Percentiles rank a stretch among this genome's conserved stretches.
These are phyloP conservation scores for Leptopilina myrica DNA, from an alignment of 2,888 invertebrate genomes.

Conservation along the genomic window DNA sequence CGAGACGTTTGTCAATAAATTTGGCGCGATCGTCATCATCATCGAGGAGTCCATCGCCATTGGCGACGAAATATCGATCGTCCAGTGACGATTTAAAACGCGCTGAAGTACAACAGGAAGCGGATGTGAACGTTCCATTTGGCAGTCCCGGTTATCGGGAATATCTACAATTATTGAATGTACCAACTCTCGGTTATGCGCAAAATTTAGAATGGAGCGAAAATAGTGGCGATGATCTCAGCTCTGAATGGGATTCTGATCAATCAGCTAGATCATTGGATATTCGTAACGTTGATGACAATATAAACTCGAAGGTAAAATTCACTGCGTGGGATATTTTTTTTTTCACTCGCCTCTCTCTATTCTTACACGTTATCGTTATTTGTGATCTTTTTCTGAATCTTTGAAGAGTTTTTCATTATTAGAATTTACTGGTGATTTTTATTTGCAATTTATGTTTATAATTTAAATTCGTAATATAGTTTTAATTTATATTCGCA, in stretches of 20 bases:
- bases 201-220: conserved; percentile 89
- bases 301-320: conserved; percentile 51
- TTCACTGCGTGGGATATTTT: conserved; percentile 23
- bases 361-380: background rate
- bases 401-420: too few species aligned
- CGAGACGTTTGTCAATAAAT: conserved; percentile 59
- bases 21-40: conserved; percentile 68
- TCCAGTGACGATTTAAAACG: conserved; percentile 39
- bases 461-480: too few species aligned
- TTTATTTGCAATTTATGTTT: too few species aligned
- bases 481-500: background rate
- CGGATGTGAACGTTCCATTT: conserved; percentile 33
- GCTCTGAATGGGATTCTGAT: conserved; percentile 95
- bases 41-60: conserved; percentile 71
- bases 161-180: conserved; percentile 87
- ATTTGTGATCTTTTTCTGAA: background rate
- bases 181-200: conserved; percentile 77
- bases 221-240: conserved; percentile 93
- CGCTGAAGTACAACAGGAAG: conserved; percentile 45
- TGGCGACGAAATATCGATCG: conserved; percentile 43
- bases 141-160: conserved; percentile 83
- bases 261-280: conserved; percentile 58
- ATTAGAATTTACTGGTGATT: too few species aligned
- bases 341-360: background rate
- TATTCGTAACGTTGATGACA: conserved; percentile 41